Percentiles rank a stretch among this genome's conserved stretches.
phyloP scores from a whole-genome alignment of 2,888 invertebrate species.

The Zeuzera pyrina region DNA sequence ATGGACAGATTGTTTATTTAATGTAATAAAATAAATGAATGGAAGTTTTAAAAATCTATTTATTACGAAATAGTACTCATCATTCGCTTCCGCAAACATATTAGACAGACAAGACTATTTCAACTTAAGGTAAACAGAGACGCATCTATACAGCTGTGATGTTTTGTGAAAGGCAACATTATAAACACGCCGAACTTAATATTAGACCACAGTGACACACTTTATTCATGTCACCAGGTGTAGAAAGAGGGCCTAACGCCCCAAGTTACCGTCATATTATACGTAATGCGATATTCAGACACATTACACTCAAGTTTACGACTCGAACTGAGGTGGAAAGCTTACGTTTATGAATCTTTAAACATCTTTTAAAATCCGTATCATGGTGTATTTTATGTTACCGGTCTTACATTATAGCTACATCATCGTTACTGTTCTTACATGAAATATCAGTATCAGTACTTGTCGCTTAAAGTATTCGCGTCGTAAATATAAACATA shows the following conservation, averaged over 20 bases:
- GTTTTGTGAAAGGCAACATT: constrained; percentile 23
- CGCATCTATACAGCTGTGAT: constrained; percentile 23
- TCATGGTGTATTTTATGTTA: constrained; percentile 33
- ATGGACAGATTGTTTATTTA: no score
- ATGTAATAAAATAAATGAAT: no score
- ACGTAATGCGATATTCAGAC: constrained; percentile 52
- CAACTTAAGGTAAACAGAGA: constrained; percentile 27
- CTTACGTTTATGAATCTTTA: constrained; percentile 65
- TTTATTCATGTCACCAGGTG: constrained; percentile 64
- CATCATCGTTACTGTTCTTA: constrained; percentile 1
- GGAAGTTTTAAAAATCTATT: no score
- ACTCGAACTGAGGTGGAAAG: constrained; percentile 50
- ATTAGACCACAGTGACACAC: constrained; percentile 50
- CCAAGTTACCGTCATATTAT: constrained; percentile 47
- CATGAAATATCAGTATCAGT: constrained; percentile 1
- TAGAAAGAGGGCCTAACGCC: constrained; percentile 49
- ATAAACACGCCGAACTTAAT: constrained; percentile 51
- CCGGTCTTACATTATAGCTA: constrained; percentile 3
- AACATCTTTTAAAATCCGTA: constrained; percentile 59
- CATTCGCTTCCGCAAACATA: no score
- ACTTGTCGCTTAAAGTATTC: no score
- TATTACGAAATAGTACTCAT: no score
- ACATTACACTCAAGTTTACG: constrained; percentile 63
- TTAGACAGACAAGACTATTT: no score
- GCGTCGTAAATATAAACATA: no score